Conservation (phyloP, 1,140 invertebrate genomes). For the Drosophila ananassae region DNA sequence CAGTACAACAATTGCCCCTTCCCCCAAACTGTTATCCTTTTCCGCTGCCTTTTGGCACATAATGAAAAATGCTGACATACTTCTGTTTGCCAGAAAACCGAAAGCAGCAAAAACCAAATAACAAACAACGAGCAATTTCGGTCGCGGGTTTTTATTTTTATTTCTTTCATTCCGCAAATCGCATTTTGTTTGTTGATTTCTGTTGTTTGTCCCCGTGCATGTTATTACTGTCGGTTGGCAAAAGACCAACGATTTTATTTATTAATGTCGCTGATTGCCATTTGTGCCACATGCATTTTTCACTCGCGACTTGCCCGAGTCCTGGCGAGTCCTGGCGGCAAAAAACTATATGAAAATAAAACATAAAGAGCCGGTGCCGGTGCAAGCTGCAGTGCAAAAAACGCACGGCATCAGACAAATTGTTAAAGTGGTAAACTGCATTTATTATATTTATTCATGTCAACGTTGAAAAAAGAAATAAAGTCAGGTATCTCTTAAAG, state of each 20-base stretch:
- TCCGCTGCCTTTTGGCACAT: conserved; percentile 34
- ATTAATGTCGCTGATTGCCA: conserved; percentile 68
- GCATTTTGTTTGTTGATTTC: conserved; percentile 50
- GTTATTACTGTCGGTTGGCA: conserved; percentile 61
- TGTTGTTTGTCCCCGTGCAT: conserved; percentile 44
- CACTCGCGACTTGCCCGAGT: conserved; percentile 17
- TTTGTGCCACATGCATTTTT: conserved; percentile 56
- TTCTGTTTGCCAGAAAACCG: conserved; percentile 55
- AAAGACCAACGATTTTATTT: conserved; percentile 67
- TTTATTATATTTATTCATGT: conserved; percentile 64
- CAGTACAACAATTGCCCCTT: conserved; percentile 36
- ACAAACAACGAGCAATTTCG: conserved; percentile 38
- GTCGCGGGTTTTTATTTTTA: conserved; percentile 11
- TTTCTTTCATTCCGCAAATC: conserved; percentile 25
- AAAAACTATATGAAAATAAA: conserved; percentile 15
- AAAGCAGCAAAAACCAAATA: conserved; percentile 21
- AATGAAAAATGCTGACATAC: conserved; percentile 56
- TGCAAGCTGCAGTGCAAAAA: conserved; percentile 25
- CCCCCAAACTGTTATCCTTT: conserved; percentile 10
- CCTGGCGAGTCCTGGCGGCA: background rate
- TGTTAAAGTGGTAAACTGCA: conserved; percentile 66
- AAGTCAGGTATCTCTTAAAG: conserved; percentile 7
- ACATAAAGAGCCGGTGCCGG: conserved; percentile 8
- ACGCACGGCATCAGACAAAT: conserved; percentile 43
- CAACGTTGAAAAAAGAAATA: conserved; percentile 32